phyloP scores from a whole-genome alignment of 2,797 vertebrate species.

The Lacerta bilineata region DNA sequence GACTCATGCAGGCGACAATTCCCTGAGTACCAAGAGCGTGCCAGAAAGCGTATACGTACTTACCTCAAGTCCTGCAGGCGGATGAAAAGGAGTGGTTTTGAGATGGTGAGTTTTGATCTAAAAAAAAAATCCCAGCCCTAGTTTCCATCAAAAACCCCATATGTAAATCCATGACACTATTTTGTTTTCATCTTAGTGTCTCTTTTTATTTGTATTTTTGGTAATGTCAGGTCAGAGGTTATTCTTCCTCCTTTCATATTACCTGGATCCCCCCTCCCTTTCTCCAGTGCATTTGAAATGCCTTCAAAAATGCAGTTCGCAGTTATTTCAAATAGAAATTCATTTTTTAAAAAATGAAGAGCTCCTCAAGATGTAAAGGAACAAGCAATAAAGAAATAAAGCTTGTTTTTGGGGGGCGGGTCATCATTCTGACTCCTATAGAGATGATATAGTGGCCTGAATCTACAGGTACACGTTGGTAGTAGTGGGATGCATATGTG shows the following conservation, averaged over 20 bases:
- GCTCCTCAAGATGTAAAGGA: slow-evolving; percentile 34
- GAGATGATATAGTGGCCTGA: slow-evolving; percentile 27
- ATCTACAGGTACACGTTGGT: neutral
- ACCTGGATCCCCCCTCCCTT: slow-evolving; percentile 73
- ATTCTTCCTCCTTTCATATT: slow-evolving; percentile 77
- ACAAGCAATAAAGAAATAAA: slow-evolving; percentile 35
- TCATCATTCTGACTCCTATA: slow-evolving; percentile 32
- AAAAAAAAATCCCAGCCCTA: slow-evolving; percentile 80
- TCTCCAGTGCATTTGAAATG: slow-evolving; percentile 68
- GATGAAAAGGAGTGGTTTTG: slow-evolving; percentile 92
- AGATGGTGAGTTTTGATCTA: slow-evolving; percentile 89
- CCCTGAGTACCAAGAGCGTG: slow-evolving; percentile 90
- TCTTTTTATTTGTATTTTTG: slow-evolving; percentile 75
- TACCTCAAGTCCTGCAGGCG: slow-evolving; percentile 92
- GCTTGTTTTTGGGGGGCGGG: slow-evolving; percentile 25
- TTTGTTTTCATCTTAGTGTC: slow-evolving; percentile 86
- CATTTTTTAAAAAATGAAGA: slow-evolving; percentile 43
- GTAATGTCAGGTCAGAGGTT: slow-evolving; percentile 80
- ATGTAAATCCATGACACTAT: slow-evolving; percentile 87
- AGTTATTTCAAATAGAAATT: slow-evolving; percentile 40
- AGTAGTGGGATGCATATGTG: neutral
- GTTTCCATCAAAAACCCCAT: slow-evolving; percentile 84
- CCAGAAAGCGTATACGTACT: slow-evolving; percentile 89
- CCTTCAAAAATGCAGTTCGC: slow-evolving; percentile 49
- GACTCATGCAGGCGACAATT: slow-evolving; percentile 91